Evolutionary conservation across 2,888 invertebrate genomes (phyloP).

Genomic region (Coleophora flavipennella): DNA sequence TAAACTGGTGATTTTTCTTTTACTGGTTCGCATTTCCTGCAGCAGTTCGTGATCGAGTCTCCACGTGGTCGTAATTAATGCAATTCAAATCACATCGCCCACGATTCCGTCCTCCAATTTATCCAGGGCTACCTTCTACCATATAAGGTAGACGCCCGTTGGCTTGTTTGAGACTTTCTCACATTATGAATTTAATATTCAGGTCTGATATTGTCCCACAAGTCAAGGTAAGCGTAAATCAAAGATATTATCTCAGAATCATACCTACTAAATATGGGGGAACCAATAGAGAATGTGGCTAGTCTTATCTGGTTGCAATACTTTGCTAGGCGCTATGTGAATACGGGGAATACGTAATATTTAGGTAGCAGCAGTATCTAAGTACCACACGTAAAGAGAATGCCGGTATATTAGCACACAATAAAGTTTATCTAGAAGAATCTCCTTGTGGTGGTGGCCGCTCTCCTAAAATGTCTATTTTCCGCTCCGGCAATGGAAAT

Average conservation of each 20-base stretch:
- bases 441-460: conserved; percentile 33
- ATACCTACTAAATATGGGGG: too few species aligned
- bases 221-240: conserved; percentile 1
- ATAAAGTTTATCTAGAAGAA: conserved; percentile 54
- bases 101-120: conserved; percentile 47
- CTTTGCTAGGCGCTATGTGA: background rate
- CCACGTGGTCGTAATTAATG: conserved; percentile 56
- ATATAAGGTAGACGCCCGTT: conserved; percentile 40
- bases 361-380: conserved; percentile 9
- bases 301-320: background rate
- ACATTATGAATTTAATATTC: conserved; percentile 22
- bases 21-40: conserved; percentile 50
- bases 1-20: conserved; percentile 45
- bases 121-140: conserved; percentile 35
- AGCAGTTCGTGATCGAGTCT: conserved; percentile 45
- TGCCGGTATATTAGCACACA: conserved; percentile 57
- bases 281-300: background rate
- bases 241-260: conserved; percentile 1
- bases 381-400: conserved; percentile 30
- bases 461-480: conserved; percentile 62
- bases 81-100: conserved; percentile 66
- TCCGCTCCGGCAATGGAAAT: conserved; percentile 59
- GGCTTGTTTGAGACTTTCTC: conserved; percentile 30
- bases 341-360: background rate
- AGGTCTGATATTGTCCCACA: conserved; percentile 5